Evolutionary conservation across 1,140 invertebrate species (phyloP), one percentile per base, ranked within the genome.

Genomic region (Mizuhopecten yessoensis): DNA sequence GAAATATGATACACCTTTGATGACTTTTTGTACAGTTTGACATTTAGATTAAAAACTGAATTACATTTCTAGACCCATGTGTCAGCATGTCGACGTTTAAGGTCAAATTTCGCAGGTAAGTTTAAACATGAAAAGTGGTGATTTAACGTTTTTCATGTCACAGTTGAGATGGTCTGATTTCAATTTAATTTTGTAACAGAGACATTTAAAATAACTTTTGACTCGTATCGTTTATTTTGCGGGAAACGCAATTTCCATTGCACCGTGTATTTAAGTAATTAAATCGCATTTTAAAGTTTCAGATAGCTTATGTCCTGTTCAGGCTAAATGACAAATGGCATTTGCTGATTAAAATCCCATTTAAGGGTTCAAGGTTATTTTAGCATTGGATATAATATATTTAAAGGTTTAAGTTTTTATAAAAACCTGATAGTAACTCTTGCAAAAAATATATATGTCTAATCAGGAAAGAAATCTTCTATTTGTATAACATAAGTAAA

Each of bases 131-230:
- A 75, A 75, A 75, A 29, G 23, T 75, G 57, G 23, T 29, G 57
- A 75, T 75, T 75, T 75, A 75, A 75, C n/a, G 57, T 29, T 75
- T 29, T 75, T 75, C 57, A 29, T n/a, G 57, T 3, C 17, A n/a
- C 5, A n/a, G 17, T n/a, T 7, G n/a, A 5, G 29, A 29, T n/a
- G 29, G 57, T 29, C 3, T 29, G 57, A 45, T 45, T 13, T 45
- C 42, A 7, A 45, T 20, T 1, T 45, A 15, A 9, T 17, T 45
- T 45, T 45, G 17, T 39, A 17, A 45, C 42, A 17, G 17, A 45
- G 42, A 75, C n/a, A 75, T 75, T 75, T 75, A 75, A 75, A 75
- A 75, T 75, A 75, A 75, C n/a, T 75, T 5, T 75, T 75, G 57
- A 29, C 23, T 17, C 5, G n/a, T 17, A 2, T 75, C 11, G 20